A percentile compares a stretch with the other conserved stretches of the same genome.
Evolutionary conservation across 2,113 vertebrate genomes (phyloP).

Genomic region (Pluvialis apricaria): DNA sequence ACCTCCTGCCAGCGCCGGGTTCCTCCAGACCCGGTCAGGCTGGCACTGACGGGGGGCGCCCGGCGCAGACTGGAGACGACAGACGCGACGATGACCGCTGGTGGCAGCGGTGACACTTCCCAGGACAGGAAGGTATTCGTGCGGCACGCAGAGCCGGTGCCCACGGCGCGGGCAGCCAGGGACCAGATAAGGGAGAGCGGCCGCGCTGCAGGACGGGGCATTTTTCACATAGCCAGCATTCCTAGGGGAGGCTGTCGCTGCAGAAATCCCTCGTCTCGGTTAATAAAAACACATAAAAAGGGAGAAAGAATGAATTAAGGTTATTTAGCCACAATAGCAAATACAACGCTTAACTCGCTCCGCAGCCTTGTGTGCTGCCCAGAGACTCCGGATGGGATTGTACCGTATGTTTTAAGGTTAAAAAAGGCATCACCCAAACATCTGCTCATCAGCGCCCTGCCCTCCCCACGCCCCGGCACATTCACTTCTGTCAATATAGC

Average conservation of each 20-base stretch:
- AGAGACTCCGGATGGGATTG: background rate
- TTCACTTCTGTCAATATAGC: accelerated
- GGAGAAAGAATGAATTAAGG: background rate
- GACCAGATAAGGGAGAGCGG: background rate
- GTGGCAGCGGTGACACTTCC: background rate
- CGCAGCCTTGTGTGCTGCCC: accelerated
- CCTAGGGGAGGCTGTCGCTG: background rate
- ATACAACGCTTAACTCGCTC: too few species aligned
- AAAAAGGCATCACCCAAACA: background rate
- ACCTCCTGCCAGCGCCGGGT: background rate
- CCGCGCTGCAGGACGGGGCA: background rate
- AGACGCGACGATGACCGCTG: accelerated
- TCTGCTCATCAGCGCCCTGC: background rate
- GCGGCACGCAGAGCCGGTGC: background rate
- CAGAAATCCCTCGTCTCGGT: background rate
- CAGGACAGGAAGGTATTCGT: background rate
- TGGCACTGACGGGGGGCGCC: background rate
- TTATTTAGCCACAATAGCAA: background rate
- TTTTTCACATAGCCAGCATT: background rate
- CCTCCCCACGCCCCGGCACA: too few species aligned
- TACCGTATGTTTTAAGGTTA: background rate
- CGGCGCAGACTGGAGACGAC: accelerated
- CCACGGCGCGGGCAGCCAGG: background rate
- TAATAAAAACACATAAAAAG: background rate
- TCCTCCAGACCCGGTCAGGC: background rate